Percentiles rank a stretch among this genome's conserved stretches.
Conservation (phyloP, 2,888 invertebrate species). For the Galeruca laticollis region DNA sequence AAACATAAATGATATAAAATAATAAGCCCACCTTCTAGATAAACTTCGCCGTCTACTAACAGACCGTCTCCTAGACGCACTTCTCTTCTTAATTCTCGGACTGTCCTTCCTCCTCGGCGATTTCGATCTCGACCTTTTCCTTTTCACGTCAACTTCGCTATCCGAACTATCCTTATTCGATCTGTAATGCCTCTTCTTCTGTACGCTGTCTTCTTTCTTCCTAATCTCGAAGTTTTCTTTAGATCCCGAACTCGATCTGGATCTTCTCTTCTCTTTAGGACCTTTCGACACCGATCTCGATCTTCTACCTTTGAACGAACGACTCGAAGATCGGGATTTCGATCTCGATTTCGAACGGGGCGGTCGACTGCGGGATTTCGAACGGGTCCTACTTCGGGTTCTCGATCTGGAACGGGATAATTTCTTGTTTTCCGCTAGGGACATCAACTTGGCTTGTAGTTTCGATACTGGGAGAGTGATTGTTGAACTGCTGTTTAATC, state of each 20-base stretch:
- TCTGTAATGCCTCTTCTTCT: constrained; percentile 88
- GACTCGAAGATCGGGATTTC: constrained; percentile 53
- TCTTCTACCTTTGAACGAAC: constrained; percentile 52
- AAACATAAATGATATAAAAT: constrained; percentile 17
- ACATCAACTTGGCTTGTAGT: constrained; percentile 74
- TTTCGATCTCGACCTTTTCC: constrained; percentile 61
- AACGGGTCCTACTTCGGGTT: constrained; percentile 60
- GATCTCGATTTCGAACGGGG: constrained; percentile 59
- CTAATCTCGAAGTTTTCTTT: constrained; percentile 76
- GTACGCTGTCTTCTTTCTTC: constrained; percentile 83
- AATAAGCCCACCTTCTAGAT: constrained; percentile 60
- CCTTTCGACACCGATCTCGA: constrained; percentile 57
- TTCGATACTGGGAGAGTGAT: constrained; percentile 70
- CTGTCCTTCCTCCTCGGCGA: constrained; percentile 65
- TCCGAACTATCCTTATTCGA: constrained; percentile 80
- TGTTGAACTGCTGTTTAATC: constrained; percentile 60
- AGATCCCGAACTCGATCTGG: constrained; percentile 59
- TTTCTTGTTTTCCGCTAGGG: constrained; percentile 70
- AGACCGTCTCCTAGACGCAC: constrained; percentile 59
- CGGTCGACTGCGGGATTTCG: constrained; percentile 55
- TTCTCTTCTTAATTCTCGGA: constrained; percentile 67
- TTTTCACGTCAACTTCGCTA: constrained; percentile 62
- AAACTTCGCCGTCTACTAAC: constrained; percentile 63
- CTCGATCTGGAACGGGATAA: constrained; percentile 60
- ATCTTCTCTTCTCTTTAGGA: constrained; percentile 50